These are phyloP conservation scores for Noturus placidus DNA, from an alignment of 2,113 vertebrate species.

Conservation along the genomic window DNA sequence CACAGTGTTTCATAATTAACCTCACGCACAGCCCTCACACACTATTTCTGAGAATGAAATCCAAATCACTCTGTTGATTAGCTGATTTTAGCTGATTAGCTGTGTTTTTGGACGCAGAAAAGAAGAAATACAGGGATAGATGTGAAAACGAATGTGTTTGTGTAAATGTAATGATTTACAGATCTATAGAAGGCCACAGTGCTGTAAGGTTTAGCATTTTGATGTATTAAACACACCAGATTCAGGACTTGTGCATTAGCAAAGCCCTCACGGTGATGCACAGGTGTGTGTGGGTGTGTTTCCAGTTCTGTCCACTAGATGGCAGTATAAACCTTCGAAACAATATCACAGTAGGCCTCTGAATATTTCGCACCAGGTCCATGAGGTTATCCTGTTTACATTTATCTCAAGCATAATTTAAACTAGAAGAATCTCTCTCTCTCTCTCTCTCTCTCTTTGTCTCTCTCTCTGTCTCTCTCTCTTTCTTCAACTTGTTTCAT, in stretches of 20 bases:
- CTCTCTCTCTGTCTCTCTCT: background rate
- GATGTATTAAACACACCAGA: background rate
- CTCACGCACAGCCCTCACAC: background rate
- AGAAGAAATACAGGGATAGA: background rate
- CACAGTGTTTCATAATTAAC: background rate
- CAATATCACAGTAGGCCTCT: background rate
- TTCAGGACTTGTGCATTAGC: background rate
- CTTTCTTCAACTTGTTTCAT: background rate
- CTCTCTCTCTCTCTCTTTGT: constrained; percentile 20
- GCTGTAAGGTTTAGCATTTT: background rate
- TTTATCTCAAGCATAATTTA: background rate
- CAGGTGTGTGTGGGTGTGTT: background rate
- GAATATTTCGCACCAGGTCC: background rate
- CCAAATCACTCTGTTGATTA: background rate
- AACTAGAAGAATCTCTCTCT: background rate
- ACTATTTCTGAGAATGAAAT: too few relatives aligned
- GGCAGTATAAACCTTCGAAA: constrained; percentile 28
- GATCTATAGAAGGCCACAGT: background rate
- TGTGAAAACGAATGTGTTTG: background rate
- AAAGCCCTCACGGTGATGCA: background rate
- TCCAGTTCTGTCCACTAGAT: constrained; percentile 21
- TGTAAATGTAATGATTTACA: background rate
- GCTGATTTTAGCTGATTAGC: background rate
- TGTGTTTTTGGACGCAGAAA: background rate
- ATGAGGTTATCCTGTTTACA: background rate